Conservation (phyloP, 2,797 vertebrate species). For the Gambelia wislizenii region DNA sequence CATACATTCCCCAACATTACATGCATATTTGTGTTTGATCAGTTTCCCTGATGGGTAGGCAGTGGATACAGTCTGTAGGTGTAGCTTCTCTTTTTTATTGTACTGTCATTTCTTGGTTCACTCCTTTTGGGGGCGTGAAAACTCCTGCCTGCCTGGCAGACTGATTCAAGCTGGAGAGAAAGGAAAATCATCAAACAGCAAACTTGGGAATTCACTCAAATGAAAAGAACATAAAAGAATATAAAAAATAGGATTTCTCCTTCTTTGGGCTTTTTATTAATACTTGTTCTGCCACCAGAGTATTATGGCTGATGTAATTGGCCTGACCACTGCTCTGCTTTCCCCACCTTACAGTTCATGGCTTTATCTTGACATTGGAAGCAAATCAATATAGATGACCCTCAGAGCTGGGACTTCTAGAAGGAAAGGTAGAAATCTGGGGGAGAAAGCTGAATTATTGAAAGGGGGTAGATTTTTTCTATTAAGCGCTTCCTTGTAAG, state of each 20-base stretch:
- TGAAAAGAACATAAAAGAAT: not conserved
- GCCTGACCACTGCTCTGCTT: not conserved
- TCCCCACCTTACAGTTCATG: not conserved
- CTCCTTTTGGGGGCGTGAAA: slow-evolving; percentile 20
- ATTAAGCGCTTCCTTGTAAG: not conserved
- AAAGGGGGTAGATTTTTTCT: not conserved
- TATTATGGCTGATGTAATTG: slow-evolving; percentile 20
- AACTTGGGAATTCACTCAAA: slow-evolving; percentile 17
- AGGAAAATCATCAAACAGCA: slow-evolving; percentile 18
- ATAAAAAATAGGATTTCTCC: slow-evolving; percentile 8
- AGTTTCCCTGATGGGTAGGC: slow-evolving; percentile 29
- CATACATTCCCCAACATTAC: slow-evolving; percentile 34
- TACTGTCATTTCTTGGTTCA: slow-evolving; percentile 23
- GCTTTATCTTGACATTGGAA: slow-evolving; percentile 30
- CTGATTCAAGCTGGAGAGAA: not conserved
- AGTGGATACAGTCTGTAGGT: slow-evolving; percentile 10
- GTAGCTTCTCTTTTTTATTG: slow-evolving; percentile 35
- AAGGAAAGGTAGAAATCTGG: slow-evolving; percentile 6
- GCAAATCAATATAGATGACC: not conserved
- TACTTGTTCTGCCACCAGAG: not conserved
- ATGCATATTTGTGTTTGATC: slow-evolving; percentile 53
- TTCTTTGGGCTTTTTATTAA: slow-evolving; percentile 11
- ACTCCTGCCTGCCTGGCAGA: not conserved
- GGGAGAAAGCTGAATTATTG: slow-evolving; percentile 10
- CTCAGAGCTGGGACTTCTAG: slow-evolving; percentile 3